Base-by-base conservation (phyloP, 2,797 vertebrate species). In the Fratercula arctica region DNA sequence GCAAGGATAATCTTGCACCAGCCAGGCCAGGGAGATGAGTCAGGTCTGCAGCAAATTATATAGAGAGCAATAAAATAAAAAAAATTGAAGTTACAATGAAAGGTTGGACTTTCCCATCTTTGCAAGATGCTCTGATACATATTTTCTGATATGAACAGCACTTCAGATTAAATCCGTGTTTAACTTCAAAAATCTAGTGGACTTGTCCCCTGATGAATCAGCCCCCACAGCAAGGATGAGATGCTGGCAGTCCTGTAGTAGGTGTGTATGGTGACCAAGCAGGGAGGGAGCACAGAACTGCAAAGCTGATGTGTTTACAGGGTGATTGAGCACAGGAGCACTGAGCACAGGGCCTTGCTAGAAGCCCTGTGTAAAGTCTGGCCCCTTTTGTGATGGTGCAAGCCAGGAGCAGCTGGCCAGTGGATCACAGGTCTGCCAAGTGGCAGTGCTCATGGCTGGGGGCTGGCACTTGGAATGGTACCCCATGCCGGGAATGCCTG, bases 371-470 rank as follows among this genome's bases (percentile, higher is more conserved):
- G 16, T 35, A 8, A 72, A 29, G 39, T 12, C 21, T 16, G 31
- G 28, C 26, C 35, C 41, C 19, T 67, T 61, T 16, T 72, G 69
- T 1, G 5, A 9, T 3, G 19, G 59, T 20, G 15, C 11, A 17
- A 15, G 31, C 45, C 50, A 13, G 63, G 51, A 84, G 63, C 68
- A 80, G 74, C 78, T 75, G 83, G 61, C n/a, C 50, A 48, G 67
- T 23, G 56, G 56, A 14, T 74, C 23, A 1, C 68, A 13, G 53
- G 67, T 33, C 26, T 87, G 83, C 19, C 67, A 43, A 48, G 68
- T 19, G 63, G 78, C 83, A 78, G 60, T 1, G 3, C 24, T 54
- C 35, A 4, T 0, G 1, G 1, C 33, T 1, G 0, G 54, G 25
- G 16, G 48, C 73, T 79, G 84, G 56, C 61, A 16, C 20, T 21